Percentiles rank a stretch among this genome's conserved stretches.
phyloP scores from a whole-genome alignment of 2,888 invertebrate species.

The Dynastes hyllus region DNA sequence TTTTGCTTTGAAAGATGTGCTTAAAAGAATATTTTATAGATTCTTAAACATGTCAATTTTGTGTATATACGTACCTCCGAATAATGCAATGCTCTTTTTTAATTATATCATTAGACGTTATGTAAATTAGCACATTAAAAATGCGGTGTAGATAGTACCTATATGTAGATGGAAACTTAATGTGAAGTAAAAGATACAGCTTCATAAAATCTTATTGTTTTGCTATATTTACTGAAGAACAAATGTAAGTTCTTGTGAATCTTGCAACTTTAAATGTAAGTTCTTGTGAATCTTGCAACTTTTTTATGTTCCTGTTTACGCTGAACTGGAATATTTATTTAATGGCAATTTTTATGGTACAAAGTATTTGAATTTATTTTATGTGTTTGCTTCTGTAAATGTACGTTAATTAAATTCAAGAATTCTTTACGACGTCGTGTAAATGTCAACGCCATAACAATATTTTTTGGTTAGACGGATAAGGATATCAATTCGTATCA shows the following conservation, averaged over 20 bases:
- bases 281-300: conserved; percentile 14
- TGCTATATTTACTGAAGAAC: no score
- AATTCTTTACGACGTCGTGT: conserved; percentile 24
- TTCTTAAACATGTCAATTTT: no score
- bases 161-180: no score
- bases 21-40: no score
- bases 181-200: no score
- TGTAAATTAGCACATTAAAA: neutral
- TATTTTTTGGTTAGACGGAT: neutral
- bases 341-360: conserved; percentile 27
- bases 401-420: conserved; percentile 21
- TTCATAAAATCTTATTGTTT: no score
- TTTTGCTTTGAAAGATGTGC: no score
- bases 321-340: conserved; percentile 16
- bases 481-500: no score
- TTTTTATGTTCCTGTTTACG: conserved; percentile 28
- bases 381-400: conserved; percentile 19
- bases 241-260: conserved; percentile 7
- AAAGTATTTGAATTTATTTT: conserved; percentile 30
- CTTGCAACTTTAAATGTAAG: conserved; percentile 21
- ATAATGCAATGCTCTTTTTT: neutral
- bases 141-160: no score
- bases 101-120: neutral
- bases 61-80: no score
- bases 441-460: conserved; percentile 19